Evolutionary conservation across 2,888 invertebrate genomes (phyloP), one percentile per base, ranked within the genome.

Genomic region (Spodoptera littoralis): DNA sequence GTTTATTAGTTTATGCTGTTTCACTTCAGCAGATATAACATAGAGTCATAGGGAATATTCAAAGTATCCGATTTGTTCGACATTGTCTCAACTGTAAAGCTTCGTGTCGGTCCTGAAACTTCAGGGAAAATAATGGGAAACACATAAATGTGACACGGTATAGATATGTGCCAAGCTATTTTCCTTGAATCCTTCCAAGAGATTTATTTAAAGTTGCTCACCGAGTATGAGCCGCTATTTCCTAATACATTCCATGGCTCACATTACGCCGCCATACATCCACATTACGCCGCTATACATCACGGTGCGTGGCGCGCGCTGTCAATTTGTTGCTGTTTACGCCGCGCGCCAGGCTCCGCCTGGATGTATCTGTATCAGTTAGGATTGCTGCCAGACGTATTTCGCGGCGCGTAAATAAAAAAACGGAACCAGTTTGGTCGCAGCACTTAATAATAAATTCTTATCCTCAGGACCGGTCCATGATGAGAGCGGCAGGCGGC

Each of bases 401-500:
- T 66, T 69, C 48, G 65, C 65, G 62, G 64, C 60, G 72, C 77
- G 77, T 76, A 78, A 83, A 80, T 79, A 79, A 80, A 64, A 62
- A 66, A 77, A 71, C 81, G 71, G 73, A 70, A 70, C 73, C 65
- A 55, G 70, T 67, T 72, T 65, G 78, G 58, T 81, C 64, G 65
- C 68, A 82, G 75, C 82, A 85, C 81, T 85, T 83, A 77, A 84
- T 84, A 83, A 82, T 84, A 83, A 83, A 85, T 83, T 79, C 73
- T 60, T 61, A 56, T 69, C 53, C 51, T 41, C 48, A 48, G 27
- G 41, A 36, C 9, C 54, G 69, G 66, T 45, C 5, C 49, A 55
- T 59, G 66, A 46, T 1, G 55, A 44, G 46, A 69, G 68, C 47
- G 27, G 4, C 2, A 0, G 41, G 75, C 74, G 79, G 50, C 6